Conservation (phyloP, 2,888 invertebrate genomes). For the Lasioglossum pauxillum region DNA sequence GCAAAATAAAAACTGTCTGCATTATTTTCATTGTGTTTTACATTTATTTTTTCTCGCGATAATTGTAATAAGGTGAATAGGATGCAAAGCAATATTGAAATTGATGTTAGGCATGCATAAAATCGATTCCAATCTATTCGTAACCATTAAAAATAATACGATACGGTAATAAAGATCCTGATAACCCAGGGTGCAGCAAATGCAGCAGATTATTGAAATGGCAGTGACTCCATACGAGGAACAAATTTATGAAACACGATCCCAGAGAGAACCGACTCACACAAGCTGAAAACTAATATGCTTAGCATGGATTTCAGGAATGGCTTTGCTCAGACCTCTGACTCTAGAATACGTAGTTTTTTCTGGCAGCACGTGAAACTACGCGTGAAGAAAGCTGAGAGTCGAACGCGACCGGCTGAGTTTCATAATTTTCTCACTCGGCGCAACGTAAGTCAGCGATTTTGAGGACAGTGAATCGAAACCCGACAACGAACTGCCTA, state of each 20-base stretch:
- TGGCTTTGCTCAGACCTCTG: background rate
- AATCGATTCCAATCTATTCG: background rate
- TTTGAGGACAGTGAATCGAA: background rate
- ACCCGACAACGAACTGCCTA: background rate
- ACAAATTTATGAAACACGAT: background rate
- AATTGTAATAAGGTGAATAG: background rate
- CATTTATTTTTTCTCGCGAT: background rate
- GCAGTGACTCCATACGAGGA: background rate
- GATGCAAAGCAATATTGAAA: background rate
- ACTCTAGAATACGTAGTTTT: background rate
- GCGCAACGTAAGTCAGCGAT: background rate
- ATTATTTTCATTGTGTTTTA: background rate
- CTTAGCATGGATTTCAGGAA: background rate
- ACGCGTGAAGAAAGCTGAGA: background rate
- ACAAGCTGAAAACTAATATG: background rate
- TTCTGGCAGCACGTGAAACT: conserved; percentile 5
- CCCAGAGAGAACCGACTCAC: background rate
- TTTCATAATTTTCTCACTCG: background rate
- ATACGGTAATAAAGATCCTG: background rate
- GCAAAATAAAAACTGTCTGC: background rate
- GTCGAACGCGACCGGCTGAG: background rate
- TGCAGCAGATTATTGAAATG: background rate
- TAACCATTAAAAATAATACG: background rate
- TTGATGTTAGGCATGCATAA: background rate
- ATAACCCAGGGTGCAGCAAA: background rate